Base-by-base conservation (phyloP, 1,140 invertebrate species). In the Riptortus pedestris region DNA sequence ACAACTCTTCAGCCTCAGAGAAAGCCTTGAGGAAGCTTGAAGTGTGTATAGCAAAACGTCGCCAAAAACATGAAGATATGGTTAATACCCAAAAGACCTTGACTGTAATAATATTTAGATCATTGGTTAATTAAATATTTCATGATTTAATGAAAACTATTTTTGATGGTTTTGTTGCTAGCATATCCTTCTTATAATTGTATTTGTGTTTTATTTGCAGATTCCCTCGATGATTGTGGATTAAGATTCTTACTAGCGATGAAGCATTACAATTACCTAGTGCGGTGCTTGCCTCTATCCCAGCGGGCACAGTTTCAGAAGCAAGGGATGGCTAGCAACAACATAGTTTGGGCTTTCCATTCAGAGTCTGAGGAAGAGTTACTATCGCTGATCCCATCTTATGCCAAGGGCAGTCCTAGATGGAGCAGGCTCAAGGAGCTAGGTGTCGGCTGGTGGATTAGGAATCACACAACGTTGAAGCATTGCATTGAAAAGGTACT, bases 291-390 rank as follows among this genome's bases (percentile, higher is more conserved):
- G 28, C 93, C 95, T 0, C 75, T 94, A 2, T 85, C 83, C 1
- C 93, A 98, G 73, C 79, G 95, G 45, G 85, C 87, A 0, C 81
- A 86, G 60, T 84, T 98, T 63, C 91, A 95, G 72, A 86, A 88
- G 63, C 84, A 87, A 67, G 97, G 96, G 16, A 85, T 99, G 0
- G 88, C 87, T 5, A 89, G 90, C 0, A 89, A 92, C 63, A 93
- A 97, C 76, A 79, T 99, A 14, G 93, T 97, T 11, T 99, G 97
- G 97, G 97, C 96, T 1, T 99, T 95, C 75, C 96, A 99, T 77
- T 98, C 95, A 0, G 96, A 99, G 76, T 92, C 92, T 28, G 91
- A 97, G 76, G 94, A 97, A 72, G 96, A 98, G 74, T 76, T 99
- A 29, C 75, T 99, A 1, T 86, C 88, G 62, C 76, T 97, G 18